A percentile compares a stretch with the other conserved stretches of the same genome.
Evolutionary conservation across 2,797 vertebrate genomes (phyloP).

Genomic region (Spinibarbus caldwelli): DNA sequence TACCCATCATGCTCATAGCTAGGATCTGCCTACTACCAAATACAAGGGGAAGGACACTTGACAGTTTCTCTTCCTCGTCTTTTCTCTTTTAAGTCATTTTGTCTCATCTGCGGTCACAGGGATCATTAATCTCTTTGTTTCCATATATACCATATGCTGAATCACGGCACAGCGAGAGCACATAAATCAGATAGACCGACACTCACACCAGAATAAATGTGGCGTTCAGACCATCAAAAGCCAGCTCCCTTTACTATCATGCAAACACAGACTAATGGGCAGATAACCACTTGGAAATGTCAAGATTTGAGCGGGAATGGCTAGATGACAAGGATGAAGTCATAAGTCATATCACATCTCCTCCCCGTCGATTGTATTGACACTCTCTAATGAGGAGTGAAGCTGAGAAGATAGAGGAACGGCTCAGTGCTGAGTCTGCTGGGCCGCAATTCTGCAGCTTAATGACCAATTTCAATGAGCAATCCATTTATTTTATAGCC

Average conservation of each 20-base stretch:
- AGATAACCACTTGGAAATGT: constrained; percentile 61
- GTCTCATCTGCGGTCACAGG: constrained; percentile 65
- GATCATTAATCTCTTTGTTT: constrained; percentile 68
- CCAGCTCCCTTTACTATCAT: constrained; percentile 48
- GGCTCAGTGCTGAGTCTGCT: constrained; percentile 33
- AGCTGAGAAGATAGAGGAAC: constrained; percentile 57
- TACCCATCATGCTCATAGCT: constrained; percentile 72
- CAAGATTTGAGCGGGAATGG: constrained; percentile 53
- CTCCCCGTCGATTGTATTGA: constrained; percentile 60
- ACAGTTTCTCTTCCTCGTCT: constrained; percentile 68
- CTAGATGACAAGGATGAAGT: constrained; percentile 54
- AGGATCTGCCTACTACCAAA: constrained; percentile 66
- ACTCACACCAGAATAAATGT: constrained; percentile 37
- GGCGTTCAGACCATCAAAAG: constrained; percentile 47
- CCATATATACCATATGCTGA: constrained; percentile 68
- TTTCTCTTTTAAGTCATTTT: constrained; percentile 50
- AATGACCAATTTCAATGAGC: constrained; percentile 27
- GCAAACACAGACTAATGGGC: constrained; percentile 52
- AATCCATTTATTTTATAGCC: constrained; percentile 29
- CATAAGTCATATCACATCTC: constrained; percentile 59
- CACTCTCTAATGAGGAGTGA: constrained; percentile 60
- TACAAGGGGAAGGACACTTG: constrained; percentile 63
- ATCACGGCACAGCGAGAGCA: constrained; percentile 67
- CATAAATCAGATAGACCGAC: constrained; percentile 60
- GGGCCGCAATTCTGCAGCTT: constrained; percentile 18